phyloP scores from a whole-genome alignment of 1,140 invertebrate species.

The Mycetomoellerius zeteki region DNA sequence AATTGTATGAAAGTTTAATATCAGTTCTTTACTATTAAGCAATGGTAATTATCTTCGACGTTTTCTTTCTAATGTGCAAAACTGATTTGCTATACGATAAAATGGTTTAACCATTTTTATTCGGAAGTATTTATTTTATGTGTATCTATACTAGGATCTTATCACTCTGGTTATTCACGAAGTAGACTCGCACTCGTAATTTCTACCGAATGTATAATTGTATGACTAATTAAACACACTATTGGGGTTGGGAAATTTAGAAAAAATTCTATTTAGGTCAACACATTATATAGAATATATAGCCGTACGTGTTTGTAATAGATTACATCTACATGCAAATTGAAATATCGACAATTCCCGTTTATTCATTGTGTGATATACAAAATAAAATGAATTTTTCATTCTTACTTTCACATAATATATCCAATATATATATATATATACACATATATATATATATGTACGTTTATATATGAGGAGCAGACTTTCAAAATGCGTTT shows the following conservation, averaged over 20 bases:
- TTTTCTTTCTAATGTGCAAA: conserved; percentile 3
- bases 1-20: conserved; percentile 7
- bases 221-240: background rate
- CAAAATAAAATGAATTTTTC: conserved; percentile 8
- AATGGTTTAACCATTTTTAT: conserved; percentile 12
- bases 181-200: background rate
- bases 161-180: background rate
- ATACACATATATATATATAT: too few relatives aligned
- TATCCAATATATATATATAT: background rate
- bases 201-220: conserved; percentile 29
- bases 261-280: conserved; percentile 15
- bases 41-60: background rate
- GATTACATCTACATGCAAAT: background rate
- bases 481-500: too few relatives aligned
- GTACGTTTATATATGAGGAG: too few relatives aligned
- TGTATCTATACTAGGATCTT: background rate
- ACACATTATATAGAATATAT: background rate
- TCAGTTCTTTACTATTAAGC: background rate
- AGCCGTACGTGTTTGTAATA: conserved; percentile 9
- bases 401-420: background rate
- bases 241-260: conserved; percentile 23
- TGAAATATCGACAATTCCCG: conserved; percentile 9
- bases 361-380: background rate
- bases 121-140: background rate
- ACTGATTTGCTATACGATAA: background rate